phyloP scores from a whole-genome alignment of 2,113 vertebrate species.

The Sorex araneus region DNA sequence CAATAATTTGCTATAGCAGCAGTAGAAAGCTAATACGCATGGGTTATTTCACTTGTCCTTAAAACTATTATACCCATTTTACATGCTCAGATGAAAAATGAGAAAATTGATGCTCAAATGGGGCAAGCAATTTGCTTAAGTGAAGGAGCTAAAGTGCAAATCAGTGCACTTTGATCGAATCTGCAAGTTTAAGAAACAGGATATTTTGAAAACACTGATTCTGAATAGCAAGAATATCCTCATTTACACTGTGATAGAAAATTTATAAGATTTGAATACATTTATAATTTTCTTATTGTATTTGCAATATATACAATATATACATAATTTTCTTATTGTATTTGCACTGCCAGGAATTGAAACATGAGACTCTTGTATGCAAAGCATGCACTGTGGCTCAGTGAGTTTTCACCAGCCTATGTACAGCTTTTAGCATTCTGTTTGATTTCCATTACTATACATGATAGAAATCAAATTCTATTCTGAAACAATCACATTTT shows the following conservation, averaged over 20 bases:
- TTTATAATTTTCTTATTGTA: neutral
- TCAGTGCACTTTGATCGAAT: neutral
- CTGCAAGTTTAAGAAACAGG: neutral
- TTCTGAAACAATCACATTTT: neutral
- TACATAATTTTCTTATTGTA: neutral
- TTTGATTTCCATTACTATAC: neutral
- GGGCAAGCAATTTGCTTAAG: slow-evolving; percentile 9
- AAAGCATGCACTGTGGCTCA: too few relatives aligned
- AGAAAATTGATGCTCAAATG: neutral
- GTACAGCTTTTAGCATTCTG: neutral
- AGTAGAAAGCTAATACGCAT: neutral
- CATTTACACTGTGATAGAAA: neutral
- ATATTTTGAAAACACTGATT: slow-evolving; percentile 42
- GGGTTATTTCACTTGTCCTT: neutral
- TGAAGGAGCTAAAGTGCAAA: neutral
- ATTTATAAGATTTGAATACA: neutral
- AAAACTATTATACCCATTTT: slow-evolving; percentile 8
- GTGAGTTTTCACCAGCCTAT: too few relatives aligned
- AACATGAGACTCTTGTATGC: too few relatives aligned
- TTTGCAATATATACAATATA: neutral
- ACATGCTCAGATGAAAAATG: neutral
- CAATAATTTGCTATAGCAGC: neutral
- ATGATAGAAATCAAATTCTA: slow-evolving; percentile 14
- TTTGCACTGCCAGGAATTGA: neutral
- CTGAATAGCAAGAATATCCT: neutral